Percentiles rank a stretch among this genome's conserved stretches.
These are phyloP conservation scores for Canis aureus DNA, from an alignment of 2,113 vertebrate species.

Conservation along the genomic window DNA sequence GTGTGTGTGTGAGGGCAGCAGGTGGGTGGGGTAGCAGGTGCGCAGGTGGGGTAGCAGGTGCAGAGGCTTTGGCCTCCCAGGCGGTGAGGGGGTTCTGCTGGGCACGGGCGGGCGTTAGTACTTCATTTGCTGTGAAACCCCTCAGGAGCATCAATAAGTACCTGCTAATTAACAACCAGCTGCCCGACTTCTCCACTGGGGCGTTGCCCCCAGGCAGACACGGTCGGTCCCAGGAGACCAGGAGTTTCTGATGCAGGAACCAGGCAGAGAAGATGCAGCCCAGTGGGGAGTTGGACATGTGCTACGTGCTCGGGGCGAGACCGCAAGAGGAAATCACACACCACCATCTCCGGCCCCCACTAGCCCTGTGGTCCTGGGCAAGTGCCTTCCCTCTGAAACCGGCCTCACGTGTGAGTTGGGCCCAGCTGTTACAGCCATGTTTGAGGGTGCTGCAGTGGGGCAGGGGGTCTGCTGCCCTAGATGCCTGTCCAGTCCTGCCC, in stretches of 20 bases:
- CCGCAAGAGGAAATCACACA: neutral
- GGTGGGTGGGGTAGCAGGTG: too few species aligned
- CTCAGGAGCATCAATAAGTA: slow-evolving; percentile 1
- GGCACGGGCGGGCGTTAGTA: neutral
- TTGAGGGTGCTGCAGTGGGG: too few species aligned
- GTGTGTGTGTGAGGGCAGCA: too few species aligned
- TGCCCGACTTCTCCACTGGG: neutral
- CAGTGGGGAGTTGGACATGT: fast-evolving
- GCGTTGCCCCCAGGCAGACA: neutral
- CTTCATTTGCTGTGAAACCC: slow-evolving; percentile 31
- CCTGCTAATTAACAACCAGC: slow-evolving; percentile 21
- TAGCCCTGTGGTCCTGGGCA: neutral
- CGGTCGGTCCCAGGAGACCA: neutral
- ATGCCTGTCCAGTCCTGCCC: too few species aligned
- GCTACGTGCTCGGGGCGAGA: fast-evolving
- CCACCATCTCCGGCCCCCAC: too few species aligned
- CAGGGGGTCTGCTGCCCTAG: too few species aligned
- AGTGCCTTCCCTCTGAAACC: neutral
- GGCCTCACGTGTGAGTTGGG: too few species aligned
- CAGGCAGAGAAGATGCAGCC: fast-evolving
- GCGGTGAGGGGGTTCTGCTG: neutral
- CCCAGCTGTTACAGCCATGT: too few species aligned
- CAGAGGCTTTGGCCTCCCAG: neutral
- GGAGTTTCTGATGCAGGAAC: fast-evolving
- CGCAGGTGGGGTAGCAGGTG: fast-evolving